Percentiles rank a stretch among this genome's conserved stretches.
Conservation (phyloP, 2,888 invertebrate genomes). For the Schizotus pectinicornis region DNA sequence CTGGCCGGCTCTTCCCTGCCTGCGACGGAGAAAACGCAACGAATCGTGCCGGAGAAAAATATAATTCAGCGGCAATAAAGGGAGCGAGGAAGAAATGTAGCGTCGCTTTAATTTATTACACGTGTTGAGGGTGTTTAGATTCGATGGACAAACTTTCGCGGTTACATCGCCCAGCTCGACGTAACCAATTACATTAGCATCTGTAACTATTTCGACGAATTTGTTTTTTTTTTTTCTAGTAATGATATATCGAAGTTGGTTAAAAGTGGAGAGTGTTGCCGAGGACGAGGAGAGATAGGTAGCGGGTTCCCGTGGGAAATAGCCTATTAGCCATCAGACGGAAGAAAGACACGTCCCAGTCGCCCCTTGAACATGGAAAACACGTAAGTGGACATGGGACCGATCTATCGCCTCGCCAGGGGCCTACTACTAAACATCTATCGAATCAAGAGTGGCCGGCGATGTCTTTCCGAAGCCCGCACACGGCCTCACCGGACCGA, state of each 20-base stretch:
- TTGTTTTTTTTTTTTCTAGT: too few species aligned
- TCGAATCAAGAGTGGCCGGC: conserved; percentile 46
- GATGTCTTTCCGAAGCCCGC: conserved; percentile 36
- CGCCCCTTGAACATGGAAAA: conserved; percentile 50
- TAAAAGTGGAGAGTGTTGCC: too few species aligned
- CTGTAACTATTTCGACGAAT: too few species aligned
- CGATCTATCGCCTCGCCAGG: conserved; percentile 51
- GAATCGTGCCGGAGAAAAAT: background rate
- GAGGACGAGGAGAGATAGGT: too few species aligned
- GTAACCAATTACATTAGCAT: too few species aligned
- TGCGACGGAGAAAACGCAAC: background rate
- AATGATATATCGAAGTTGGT: too few species aligned
- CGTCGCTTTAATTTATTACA: conserved; percentile 22
- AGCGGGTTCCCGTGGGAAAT: conserved; percentile 45
- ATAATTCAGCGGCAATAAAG: conserved; percentile 4
- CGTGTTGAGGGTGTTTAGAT: conserved; percentile 10
- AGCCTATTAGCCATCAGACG: conserved; percentile 48
- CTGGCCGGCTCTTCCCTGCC: background rate
- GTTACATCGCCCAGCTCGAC: too few species aligned
- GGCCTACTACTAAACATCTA: conserved; percentile 44
- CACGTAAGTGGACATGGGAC: conserved; percentile 56
- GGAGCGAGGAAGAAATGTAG: conserved; percentile 20
- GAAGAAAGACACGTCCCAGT: conserved; percentile 44
- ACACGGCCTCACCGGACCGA: conserved; percentile 33
- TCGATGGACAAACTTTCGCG: background rate